Evolutionary conservation across 1,140 invertebrate species (phyloP), one percentile per base, ranked within the genome.

Genomic region (Helicoverpa armigera): DNA sequence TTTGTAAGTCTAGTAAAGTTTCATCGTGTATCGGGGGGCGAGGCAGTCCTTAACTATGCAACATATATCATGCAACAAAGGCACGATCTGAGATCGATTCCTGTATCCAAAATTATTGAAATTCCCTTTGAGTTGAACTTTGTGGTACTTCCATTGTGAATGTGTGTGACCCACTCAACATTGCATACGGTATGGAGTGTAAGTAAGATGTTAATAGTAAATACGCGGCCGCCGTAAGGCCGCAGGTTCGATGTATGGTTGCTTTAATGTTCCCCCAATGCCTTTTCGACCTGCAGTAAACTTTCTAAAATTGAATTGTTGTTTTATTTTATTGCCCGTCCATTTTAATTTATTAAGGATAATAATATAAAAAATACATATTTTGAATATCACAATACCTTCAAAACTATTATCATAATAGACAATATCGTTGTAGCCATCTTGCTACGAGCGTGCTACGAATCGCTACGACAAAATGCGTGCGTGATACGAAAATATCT

Each of bases 241-340:
- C 77, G 53, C 79, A 82, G 60, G 73, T 81, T 81, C 70, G 77
- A 83, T 81, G 74, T 87, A 83, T 43, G 58, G 80, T 82, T 85
- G 86, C 86, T 85, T 87, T 85, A 81, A 86, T 86, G 80, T 85
- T 85, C 61, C 86, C 83, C 85, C 76, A 84, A 83, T 77, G 86
- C 85, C 85, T 86, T 84, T 88, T 88, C 79, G 74, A 88, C 81
- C 86, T 84, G 85, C 80, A 88, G 85, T 84, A 88, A 85, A 88
- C 58, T 82, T 84, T 85, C 79, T 76, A 76, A 85, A 82, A 82
- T 80, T 82, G 16, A 75, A 13, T 31, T 43, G 53, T 58, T 75
- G 18, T 48, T 84, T 82, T 80, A 80, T 80, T 78, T 76, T 4
- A 18, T 13, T n/a, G 53, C 23, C 58, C 12, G 12, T 16, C 23